A percentile compares a stretch with the other conserved stretches of the same genome.
These are phyloP conservation scores for Lamellibrachia luymesi DNA, from an alignment of 1,140 invertebrate species.

Conservation along the genomic window DNA sequence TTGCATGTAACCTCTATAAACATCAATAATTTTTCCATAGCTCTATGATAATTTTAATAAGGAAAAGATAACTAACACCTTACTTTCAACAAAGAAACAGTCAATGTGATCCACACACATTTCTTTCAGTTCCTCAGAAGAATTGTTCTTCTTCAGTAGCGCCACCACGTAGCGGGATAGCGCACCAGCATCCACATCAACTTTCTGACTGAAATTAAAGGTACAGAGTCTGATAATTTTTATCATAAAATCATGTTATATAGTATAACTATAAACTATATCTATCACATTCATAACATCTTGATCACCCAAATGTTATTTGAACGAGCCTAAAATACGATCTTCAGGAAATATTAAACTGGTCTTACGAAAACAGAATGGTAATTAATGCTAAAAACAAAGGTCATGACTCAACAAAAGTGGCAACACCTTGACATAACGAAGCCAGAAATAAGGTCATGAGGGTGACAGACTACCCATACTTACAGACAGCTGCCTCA, in stretches of 20 bases:
- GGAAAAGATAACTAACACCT: neutral
- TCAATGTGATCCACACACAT: neutral
- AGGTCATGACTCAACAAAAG: too few relatives aligned
- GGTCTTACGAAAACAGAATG: too few relatives aligned
- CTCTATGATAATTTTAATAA: neutral
- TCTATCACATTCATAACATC: too few relatives aligned
- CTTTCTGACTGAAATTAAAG: neutral
- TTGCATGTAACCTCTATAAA: neutral
- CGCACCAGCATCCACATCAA: neutral
- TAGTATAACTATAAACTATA: too few relatives aligned
- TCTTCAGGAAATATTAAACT: too few relatives aligned
- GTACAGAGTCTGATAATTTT: neutral
- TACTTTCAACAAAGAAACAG: neutral
- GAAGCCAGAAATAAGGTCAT: too few relatives aligned
- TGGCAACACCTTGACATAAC: too few relatives aligned
- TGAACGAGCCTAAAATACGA: too few relatives aligned
- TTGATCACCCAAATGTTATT: too few relatives aligned
- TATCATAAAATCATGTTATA: neutral
- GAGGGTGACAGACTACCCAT: too few relatives aligned
- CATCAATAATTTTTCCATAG: neutral
- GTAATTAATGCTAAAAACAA: too few relatives aligned
- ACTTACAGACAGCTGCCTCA: too few relatives aligned
- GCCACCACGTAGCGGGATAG: neutral
- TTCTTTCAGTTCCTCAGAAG: neutral
- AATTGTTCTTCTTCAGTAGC: neutral